Evolutionary conservation across 2,797 vertebrate species (phyloP).

Genomic region (Odontamblyopus lacepedii): DNA sequence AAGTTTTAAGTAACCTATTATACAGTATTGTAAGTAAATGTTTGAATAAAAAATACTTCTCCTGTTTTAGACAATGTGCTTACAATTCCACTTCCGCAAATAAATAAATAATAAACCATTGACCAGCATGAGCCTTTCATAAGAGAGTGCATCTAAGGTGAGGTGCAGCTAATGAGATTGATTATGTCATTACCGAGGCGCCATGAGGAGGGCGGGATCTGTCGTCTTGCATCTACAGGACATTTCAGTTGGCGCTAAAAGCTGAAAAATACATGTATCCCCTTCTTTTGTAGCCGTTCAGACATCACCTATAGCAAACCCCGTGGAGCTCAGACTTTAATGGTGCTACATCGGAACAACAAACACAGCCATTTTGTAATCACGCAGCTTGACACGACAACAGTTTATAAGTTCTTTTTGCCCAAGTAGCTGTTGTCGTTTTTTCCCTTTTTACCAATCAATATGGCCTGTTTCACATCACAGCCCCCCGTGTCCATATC

Average conservation of each 20-base stretch:
- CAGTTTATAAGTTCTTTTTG: background rate
- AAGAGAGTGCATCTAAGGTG: background rate
- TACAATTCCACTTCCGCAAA: no score
- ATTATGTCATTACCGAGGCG: background rate
- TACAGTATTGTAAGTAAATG: background rate
- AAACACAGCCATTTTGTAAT: background rate
- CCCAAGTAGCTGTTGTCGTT: background rate
- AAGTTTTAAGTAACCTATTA: no score
- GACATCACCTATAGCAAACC: background rate
- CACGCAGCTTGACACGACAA: background rate
- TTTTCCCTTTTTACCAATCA: slow-evolving; percentile 12
- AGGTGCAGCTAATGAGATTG: slow-evolving; percentile 1
- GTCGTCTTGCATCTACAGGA: background rate
- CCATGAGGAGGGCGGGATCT: background rate
- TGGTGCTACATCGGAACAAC: background rate
- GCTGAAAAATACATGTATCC: background rate
- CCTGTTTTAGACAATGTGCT: no score
- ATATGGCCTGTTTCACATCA: slow-evolving; percentile 42
- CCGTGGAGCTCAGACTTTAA: background rate
- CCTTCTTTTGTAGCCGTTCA: background rate
- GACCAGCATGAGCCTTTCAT: background rate
- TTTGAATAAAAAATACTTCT: no score
- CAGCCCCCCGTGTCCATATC: slow-evolving; percentile 33
- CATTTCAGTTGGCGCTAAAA: background rate
- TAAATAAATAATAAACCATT: background rate